Base-by-base conservation (phyloP, 2,113 vertebrate genomes). In the Nibea coibor region DNA sequence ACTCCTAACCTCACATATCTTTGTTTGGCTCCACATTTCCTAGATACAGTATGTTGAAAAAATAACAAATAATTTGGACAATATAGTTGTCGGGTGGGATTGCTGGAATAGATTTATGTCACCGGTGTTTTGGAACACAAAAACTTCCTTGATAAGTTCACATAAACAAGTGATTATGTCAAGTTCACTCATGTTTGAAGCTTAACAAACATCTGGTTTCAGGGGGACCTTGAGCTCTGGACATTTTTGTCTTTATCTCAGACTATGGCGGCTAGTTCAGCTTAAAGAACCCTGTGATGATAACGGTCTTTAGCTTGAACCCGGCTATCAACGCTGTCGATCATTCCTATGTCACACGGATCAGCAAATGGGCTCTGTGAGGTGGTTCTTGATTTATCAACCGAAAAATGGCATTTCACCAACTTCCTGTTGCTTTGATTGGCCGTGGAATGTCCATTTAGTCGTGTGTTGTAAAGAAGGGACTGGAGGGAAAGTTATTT, bases 231-330 rank as follows among this genome's bases (percentile, higher is more conserved):
- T 75, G 75, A 89, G 79, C 50, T 78, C 63, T 51, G 66, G 76
- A 90, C 74, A 84, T 83, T 91, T 85, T 50, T 20, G 12, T 83
- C 78, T 75, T 87, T 77, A 85, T 91, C 88, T 83, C 62, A 54
- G 11, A 12, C 59, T 77, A 53, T 58, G 43, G 69, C 80, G 12
- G 10, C 66, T 68, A 75, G 56, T 66, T 54, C 5, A 35, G 48
- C 78, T 90, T 90, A 88, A 88, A 90, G 63, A 75, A 12, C 20
- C 50, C 43, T 70, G 69, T 75, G 83, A 87, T 74, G 81, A 71
- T 88, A 82, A 90, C 39, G 15, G 72, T 75, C 76, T 88, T 54
- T 47, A 28, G 61, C 66, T 78, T 75, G 19, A 78, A 80, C 66
- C 54, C 19, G 62, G 82, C 81, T 80, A 87, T 85, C 78, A 43